Base-by-base conservation (phyloP, 2,888 invertebrate species). In the Drosophila pseudotalamancana region DNA sequence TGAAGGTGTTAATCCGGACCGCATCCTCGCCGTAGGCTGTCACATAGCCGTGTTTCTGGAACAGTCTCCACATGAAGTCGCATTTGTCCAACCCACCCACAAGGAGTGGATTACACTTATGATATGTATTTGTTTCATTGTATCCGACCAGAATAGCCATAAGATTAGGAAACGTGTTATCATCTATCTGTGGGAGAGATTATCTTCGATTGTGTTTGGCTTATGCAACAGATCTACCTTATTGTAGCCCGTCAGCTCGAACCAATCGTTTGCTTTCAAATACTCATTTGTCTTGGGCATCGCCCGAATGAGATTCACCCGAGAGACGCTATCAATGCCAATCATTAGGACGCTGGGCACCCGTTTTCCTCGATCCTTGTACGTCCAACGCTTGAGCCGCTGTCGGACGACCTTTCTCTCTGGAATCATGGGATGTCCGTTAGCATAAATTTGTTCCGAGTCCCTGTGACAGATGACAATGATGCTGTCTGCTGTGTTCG, bases 131-230 rank as follows among this genome's bases (percentile, higher is more conserved):
- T 0, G 89, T 73, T 19, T 91, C 88, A 63, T 92, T 93, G 69
- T 93, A 92, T 0, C 97, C 98, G 0, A 95, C 94, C 9, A 96
- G 92, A 40, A 96, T 92, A 0, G 97, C 96, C 93, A 97, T 95
- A 42, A 98, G 90, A 90, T 98, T 98, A 0, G 98, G 97, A 87
- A 96, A 97, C 0, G 97, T 97, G 84, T 98, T 98, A 86, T 97
- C 97, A 3, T 94, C 97, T 66, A 96, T 93, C 93, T 96, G 88
- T 1, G 11, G 12, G 35, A 14, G 35, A 14, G n/a, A 11, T 31
- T 23, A 37, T 32, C 9, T 3, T 2, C 11, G 27, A n/a, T n/a
- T 27, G 16, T 11, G 9, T 6, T 16, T 18, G 14, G 9, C 5
- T 3, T 2, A 1, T 8, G 3, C 1, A 25, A 6, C 8, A 2